Evolutionary conservation across 1,140 invertebrate species (phyloP).

Genomic region (Trigoniulus corallinus): DNA sequence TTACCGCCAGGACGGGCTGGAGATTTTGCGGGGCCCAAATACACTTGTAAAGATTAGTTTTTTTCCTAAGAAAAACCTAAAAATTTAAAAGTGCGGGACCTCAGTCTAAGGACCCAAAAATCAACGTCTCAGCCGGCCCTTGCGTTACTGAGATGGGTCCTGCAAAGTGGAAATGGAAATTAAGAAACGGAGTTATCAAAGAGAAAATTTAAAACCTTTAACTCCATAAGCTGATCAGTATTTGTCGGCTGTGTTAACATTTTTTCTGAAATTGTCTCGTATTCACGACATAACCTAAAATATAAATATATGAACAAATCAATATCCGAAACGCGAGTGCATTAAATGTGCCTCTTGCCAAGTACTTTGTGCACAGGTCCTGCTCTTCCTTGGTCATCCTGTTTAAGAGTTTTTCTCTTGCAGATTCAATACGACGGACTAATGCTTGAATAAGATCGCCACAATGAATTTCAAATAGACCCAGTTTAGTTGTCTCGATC

Average conservation of each 20-base stretch:
- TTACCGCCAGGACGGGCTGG: too few species aligned
- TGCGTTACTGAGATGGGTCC: too few species aligned
- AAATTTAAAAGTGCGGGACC: too few species aligned
- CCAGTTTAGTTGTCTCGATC: slow-evolving; percentile 49
- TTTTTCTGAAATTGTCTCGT: slow-evolving; percentile 59
- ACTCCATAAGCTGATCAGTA: slow-evolving; percentile 66
- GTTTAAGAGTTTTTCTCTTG: slow-evolving; percentile 49
- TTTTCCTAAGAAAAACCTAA: too few species aligned
- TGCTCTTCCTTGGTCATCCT: slow-evolving; percentile 66
- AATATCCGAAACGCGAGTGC: background rate
- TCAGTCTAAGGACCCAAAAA: too few species aligned
- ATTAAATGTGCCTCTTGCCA: slow-evolving; percentile 7
- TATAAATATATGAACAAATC: slow-evolving; percentile 15
- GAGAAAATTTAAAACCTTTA: too few species aligned
- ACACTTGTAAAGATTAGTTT: too few species aligned
- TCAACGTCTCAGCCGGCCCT: too few species aligned
- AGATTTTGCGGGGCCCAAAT: too few species aligned
- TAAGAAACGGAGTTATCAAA: too few species aligned
- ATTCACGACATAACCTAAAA: slow-evolving; percentile 62
- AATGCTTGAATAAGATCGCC: slow-evolving; percentile 58
- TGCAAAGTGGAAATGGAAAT: too few species aligned
- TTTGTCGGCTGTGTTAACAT: slow-evolving; percentile 59
- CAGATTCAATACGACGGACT: slow-evolving; percentile 41
- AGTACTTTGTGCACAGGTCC: slow-evolving; percentile 52
- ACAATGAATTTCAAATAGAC: slow-evolving; percentile 71